Base-by-base conservation (phyloP, 1,140 invertebrate genomes). In the Drosophila leontia region DNA sequence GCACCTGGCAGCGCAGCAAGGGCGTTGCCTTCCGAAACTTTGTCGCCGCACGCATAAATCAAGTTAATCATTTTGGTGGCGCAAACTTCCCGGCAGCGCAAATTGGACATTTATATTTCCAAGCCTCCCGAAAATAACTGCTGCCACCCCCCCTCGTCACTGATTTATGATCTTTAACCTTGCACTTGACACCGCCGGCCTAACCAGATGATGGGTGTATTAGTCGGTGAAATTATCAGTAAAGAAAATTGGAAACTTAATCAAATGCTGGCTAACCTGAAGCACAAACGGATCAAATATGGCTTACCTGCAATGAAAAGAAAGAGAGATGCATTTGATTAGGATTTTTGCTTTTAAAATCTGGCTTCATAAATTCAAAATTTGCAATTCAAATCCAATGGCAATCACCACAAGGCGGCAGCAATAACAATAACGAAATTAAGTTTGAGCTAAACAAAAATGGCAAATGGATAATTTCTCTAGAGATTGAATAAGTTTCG, bases 31-130 rank as follows among this genome's bases (percentile, higher is more conserved):
- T 55, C 29, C 44, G 57, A 84, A 87, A 87, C 77, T 86, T 87
- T 87, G 77, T 78, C 77, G 84, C 84, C 85, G 59, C 85, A 90
- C 85, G 85, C 85, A 90, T 90, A 90, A 90, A 90, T 90, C 85
- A 90, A 90, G 85, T 90, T 90, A 90, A 90, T 90, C 85, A 90
- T 90, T 90, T 85, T 37, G 45, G 35, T 50, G 85, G 78, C 56
- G 39, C 41, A 74, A 74, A 74, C 53, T 76, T 76, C 44, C 63
- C 56, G 72, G 75, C 65, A 59, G 64, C 85, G 81, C 85, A 90
- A 90, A 91, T 90, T 90, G 85, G 85, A 85, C 85, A 90, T 90
- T 90, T 90, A 90, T 90, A 90, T 85, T 90, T 90, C 63, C 75
- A 59, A 63, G 34, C 50, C 35, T 42, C 61, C 29, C 45, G 6